A percentile compares a stretch with the other conserved stretches of the same genome.
phyloP scores from a whole-genome alignment of 2,113 vertebrate species.

The Puma concolor region DNA sequence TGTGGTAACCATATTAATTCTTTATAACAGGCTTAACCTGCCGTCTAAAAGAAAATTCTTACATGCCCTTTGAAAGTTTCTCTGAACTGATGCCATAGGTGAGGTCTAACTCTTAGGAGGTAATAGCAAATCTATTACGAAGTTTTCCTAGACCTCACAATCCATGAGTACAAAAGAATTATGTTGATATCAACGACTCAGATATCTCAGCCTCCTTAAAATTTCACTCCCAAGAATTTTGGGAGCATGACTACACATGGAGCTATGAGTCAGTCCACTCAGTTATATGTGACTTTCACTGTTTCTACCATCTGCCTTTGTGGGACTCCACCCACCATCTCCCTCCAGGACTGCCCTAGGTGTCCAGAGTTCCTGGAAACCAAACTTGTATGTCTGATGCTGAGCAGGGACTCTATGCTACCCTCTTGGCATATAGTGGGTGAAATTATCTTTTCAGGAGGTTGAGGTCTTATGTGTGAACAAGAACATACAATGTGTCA shows the following conservation, averaged over 20 bases:
- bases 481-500: background rate
- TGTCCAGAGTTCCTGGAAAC: background rate
- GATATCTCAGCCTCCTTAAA: background rate
- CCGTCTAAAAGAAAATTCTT: background rate
- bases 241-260: background rate
- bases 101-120: background rate
- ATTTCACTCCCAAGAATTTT: background rate
- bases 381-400: background rate
- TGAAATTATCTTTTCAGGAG: background rate
- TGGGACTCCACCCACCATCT: background rate
- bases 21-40: conserved; percentile 26
- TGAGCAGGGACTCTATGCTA: background rate
- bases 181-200: background rate
- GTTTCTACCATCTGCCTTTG: background rate
- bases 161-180: background rate
- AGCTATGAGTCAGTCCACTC: background rate
- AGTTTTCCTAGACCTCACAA: background rate
- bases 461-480: background rate
- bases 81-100: background rate
- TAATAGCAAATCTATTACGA: background rate
- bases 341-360: background rate
- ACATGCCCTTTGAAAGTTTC: background rate
- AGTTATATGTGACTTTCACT: background rate
- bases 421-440: background rate
- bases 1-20: background rate